Percentiles rank a stretch among this genome's conserved stretches.
Conservation (phyloP, 2,113 vertebrate genomes). For the Pluvianellus socialis region DNA sequence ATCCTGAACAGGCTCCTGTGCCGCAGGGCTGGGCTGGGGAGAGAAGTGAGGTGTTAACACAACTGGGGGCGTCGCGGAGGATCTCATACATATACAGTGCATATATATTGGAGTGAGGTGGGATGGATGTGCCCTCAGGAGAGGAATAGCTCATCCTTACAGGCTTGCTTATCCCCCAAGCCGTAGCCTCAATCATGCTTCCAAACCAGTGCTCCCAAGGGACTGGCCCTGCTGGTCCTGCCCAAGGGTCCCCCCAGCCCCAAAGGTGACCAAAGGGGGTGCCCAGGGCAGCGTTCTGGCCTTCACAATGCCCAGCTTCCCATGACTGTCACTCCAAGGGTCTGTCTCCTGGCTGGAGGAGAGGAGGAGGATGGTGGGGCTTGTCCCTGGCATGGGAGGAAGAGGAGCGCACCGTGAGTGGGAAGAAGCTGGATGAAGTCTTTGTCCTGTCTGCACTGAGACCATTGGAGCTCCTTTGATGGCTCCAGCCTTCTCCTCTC, state of each 20-base stretch:
- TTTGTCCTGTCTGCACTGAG: background rate
- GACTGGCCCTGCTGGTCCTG: background rate
- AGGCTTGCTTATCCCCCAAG: fast-evolving
- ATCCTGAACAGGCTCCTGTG: background rate
- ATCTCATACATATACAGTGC: background rate
- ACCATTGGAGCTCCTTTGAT: background rate
- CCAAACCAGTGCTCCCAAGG: background rate
- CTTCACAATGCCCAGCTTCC: background rate
- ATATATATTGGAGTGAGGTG: background rate
- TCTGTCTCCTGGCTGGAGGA: background rate
- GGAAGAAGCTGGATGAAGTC: background rate
- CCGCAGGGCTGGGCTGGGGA: background rate
- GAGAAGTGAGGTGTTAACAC: background rate
- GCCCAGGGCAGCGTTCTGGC: background rate
- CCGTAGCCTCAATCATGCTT: fast-evolving
- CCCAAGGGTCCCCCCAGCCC: background rate
- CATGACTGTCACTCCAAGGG: fast-evolving
- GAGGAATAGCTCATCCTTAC: background rate
- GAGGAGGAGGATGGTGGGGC: background rate
- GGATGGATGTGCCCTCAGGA: background rate
- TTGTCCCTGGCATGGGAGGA: background rate
- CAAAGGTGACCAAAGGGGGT: background rate
- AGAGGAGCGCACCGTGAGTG: background rate
- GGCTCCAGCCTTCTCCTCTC: background rate
- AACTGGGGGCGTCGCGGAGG: fast-evolving